These are phyloP conservation scores for Gymnoscopelus microlampas DNA, from an alignment of 2,797 vertebrate species.

Conservation along the genomic window DNA sequence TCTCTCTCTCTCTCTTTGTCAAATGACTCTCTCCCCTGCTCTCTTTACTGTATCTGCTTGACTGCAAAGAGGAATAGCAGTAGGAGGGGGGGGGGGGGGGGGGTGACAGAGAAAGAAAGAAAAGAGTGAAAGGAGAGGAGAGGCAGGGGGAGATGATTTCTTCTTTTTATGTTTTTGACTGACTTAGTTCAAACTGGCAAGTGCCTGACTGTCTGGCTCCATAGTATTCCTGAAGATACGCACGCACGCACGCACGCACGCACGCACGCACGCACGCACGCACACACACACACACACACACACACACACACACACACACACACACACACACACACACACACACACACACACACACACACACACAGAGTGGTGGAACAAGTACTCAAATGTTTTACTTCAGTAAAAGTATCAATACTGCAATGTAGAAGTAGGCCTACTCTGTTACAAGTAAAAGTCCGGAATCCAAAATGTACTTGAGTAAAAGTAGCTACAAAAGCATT, in stretches of 20 bases:
- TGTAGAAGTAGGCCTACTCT: too few species aligned
- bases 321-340: neutral
- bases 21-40: slow-evolving; percentile 48
- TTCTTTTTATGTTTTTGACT: neutral
- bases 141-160: neutral
- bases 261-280: slow-evolving; percentile 9
- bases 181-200: slow-evolving; percentile 6
- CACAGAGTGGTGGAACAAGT: too few species aligned
- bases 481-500: too few species aligned
- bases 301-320: slow-evolving; percentile 6
- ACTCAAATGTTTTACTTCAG: too few species aligned
- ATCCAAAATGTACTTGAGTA: too few species aligned
- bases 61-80: slow-evolving; percentile 44
- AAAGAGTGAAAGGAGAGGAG: neutral
- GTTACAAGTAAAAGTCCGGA: too few species aligned
- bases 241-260: slow-evolving; percentile 17
- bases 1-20: slow-evolving; percentile 28
- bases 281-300: slow-evolving; percentile 9
- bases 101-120: slow-evolving; percentile 1
- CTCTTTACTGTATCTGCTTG: slow-evolving; percentile 46
- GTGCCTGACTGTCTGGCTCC: slow-evolving; percentile 2
- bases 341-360: too few species aligned
- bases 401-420: too few species aligned
- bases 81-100: slow-evolving; percentile 34
- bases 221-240: neutral